Evolutionary conservation across 1,140 invertebrate genomes (phyloP), one percentile per base, ranked within the genome.

Genomic region (Eulimnadia texana): DNA sequence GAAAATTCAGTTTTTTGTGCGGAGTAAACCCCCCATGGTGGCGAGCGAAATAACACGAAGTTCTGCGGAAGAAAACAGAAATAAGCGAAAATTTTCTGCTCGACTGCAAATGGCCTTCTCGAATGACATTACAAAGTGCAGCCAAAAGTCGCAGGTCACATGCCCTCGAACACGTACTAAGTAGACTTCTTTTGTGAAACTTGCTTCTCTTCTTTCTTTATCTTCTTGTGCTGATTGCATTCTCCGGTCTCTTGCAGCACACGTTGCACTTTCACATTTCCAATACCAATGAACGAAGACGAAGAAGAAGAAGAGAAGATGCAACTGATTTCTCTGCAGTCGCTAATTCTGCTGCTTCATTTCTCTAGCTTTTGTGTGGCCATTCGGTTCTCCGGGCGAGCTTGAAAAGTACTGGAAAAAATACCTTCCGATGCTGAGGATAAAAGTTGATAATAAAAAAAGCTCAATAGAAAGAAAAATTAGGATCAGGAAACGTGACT

Each of bases 21-120:
- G n/a, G n/a, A n/a, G n/a, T n/a, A n/a, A n/a, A n/a, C n/a, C n/a
- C n/a, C n/a, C n/a, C n/a, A n/a, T n/a, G n/a, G n/a, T n/a, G n/a
- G n/a, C n/a, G n/a, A n/a, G n/a, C n/a, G n/a, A n/a, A n/a, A n/a
- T n/a, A n/a, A n/a, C n/a, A n/a, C n/a, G n/a, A n/a, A n/a, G n/a
- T n/a, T n/a, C n/a, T 72, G 3, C 72, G 70, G 70, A 70, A 71
- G 58, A 57, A n/a, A 51, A 19, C 60, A 62, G 25, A 68, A 71
- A 52, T 66, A 65, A 19, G 67, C 68, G 1, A 67, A 64, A 22
- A 65, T 74, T 10, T 10, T 11, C 1, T 3, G 3, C 0, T n/a
- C 28, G 52, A 54, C 52, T 10, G 22, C 3, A 54, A 27, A 27
- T 16, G 22, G 3, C 0, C 52, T 23, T 11, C 6, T 9, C 16